Base-by-base conservation (phyloP, 2,888 invertebrate genomes). In the Pristionchus arcanus region DNA sequence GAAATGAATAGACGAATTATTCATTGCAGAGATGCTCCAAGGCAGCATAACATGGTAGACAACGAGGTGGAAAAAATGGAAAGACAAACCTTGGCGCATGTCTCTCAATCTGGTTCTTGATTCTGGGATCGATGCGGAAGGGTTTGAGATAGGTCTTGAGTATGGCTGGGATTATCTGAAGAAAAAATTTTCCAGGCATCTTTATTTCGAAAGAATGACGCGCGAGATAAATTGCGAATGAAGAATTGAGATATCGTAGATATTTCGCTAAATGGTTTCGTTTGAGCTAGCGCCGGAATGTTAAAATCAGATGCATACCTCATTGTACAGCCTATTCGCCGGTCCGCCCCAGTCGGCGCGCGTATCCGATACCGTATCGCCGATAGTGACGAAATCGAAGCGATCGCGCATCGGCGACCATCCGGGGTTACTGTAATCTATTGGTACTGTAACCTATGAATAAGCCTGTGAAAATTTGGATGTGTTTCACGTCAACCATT, bases 401-500 rank as follows among this genome's bases (percentile, higher is more conserved):
- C 9, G 28, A 21, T 85, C 84, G 7, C 84, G 21, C 84, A 85
- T 85, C n/a, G 84, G 84, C 1, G 84, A 4, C 84, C 84, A 85
- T 2, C 84, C 84, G 37, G 84, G 84, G 13, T 31, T 85, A 55
- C 59, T 85, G 59, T 59, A 59, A 85, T 31, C 31, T 19, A 68
- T 66, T n/a, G 13, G 34, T 77, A 31, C 42, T 1, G 34, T 21
- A 5, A 25, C 25, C 28, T 34, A 15, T 28, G 28, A 71, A 71
- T 15, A 19, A 4, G 19, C 1, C 55, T 55, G 0, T 21, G 55
- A 16, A 13, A 49, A 11, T 49, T 49, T 49, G 42, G 11, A 49
- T 49, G 42, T 49, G 42, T 49, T 49, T 49, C 42, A 49, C 42
- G 13, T 0, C 42, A 3, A 0, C 13, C 7, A 49, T 49, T 9